Evolutionary conservation across 2,888 invertebrate genomes (phyloP).

Genomic region (Antitype chi): DNA sequence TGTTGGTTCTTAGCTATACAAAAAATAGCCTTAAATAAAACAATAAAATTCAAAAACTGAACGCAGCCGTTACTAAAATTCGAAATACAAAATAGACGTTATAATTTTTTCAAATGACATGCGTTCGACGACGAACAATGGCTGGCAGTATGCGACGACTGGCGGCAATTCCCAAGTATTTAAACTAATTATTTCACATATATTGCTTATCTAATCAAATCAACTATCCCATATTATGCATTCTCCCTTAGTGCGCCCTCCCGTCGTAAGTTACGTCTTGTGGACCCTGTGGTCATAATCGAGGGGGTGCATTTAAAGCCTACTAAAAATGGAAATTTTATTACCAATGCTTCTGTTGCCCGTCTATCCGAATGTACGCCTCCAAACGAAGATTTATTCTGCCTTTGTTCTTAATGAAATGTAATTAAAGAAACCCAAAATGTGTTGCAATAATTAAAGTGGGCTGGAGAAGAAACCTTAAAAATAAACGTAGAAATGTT

Average conservation of each 20-base stretch:
- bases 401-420: constrained; percentile 44
- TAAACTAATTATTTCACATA: background rate
- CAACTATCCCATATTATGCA: constrained; percentile 37
- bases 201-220: constrained; percentile 44
- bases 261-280: constrained; percentile 33
- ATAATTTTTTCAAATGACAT: constrained; percentile 67
- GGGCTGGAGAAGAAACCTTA: constrained; percentile 1
- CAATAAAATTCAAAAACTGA: constrained; percentile 46
- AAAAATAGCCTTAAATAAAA: constrained; percentile 14
- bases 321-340: constrained; percentile 64
- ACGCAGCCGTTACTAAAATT: constrained; percentile 59
- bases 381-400: constrained; percentile 46
- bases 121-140: constrained; percentile 71
- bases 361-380: constrained; percentile 8
- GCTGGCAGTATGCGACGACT: constrained; percentile 59
- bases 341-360: constrained; percentile 34
- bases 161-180: constrained; percentile 3
- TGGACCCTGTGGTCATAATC: constrained; percentile 55
- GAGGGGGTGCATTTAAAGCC: constrained; percentile 45
- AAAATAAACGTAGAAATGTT: constrained; percentile 9
- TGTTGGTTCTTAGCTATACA: too few species aligned
- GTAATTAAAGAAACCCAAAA: constrained; percentile 57
- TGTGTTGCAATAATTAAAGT: constrained; percentile 38
- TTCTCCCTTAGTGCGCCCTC: constrained; percentile 24
- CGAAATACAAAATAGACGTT: constrained; percentile 58